Conservation (phyloP, 1,140 invertebrate genomes). For the Phthorimaea operculella region DNA sequence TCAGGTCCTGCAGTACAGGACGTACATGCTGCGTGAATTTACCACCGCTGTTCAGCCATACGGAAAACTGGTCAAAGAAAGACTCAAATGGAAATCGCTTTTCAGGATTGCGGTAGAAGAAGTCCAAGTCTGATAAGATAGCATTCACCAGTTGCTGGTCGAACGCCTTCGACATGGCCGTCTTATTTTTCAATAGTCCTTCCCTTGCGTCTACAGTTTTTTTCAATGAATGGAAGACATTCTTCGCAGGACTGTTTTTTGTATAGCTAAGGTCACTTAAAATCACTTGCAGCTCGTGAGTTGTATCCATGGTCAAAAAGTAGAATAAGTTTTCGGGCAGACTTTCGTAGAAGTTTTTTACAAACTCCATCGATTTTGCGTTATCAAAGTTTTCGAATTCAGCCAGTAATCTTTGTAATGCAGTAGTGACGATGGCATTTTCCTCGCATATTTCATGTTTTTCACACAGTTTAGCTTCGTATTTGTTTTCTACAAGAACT, state of each 20-base stretch:
- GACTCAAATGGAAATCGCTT: constrained; percentile 25
- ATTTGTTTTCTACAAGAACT: constrained; percentile 35
- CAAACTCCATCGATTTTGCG: constrained; percentile 23
- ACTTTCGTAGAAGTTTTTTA: constrained; percentile 27
- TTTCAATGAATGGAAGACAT: constrained; percentile 28
- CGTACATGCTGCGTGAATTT: constrained; percentile 20
- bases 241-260: constrained; percentile 26
- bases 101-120: constrained; percentile 29
- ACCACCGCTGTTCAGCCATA: constrained; percentile 24
- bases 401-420: constrained; percentile 27
- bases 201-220: constrained; percentile 29
- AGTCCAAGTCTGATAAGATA: constrained; percentile 49
- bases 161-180: constrained; percentile 16
- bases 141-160: constrained; percentile 34
- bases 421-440: constrained; percentile 28
- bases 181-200: constrained; percentile 18
- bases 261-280: constrained; percentile 42
- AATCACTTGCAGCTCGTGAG: constrained; percentile 39
- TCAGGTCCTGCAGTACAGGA: constrained; percentile 24
- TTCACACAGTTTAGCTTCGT: constrained; percentile 31
- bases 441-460: constrained; percentile 34
- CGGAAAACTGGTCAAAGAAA: constrained; percentile 28
- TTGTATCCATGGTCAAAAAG: constrained; percentile 24
- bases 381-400: constrained; percentile 26
- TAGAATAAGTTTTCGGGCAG: constrained; percentile 34